Conservation (phyloP, 1,140 invertebrate genomes). For the Geopemphigus sp. region DNA sequence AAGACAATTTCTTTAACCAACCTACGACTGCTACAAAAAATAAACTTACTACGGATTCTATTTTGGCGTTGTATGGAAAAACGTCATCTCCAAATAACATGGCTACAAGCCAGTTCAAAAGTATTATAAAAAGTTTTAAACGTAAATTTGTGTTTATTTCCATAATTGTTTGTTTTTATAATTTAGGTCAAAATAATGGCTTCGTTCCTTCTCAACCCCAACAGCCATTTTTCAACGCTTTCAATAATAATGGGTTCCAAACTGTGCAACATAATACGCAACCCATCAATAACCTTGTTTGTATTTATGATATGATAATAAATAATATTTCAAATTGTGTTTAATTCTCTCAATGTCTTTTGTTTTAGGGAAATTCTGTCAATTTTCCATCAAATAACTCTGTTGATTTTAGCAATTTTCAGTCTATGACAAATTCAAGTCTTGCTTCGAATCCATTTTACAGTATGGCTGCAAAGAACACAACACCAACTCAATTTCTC, state of each 20-base stretch:
- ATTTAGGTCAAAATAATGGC: slow-evolving; percentile 40
- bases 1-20: slow-evolving; percentile 88
- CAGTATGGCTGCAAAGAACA: slow-evolving; percentile 52
- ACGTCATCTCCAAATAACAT: slow-evolving; percentile 54
- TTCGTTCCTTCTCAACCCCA: slow-evolving; percentile 37
- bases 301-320: not conserved
- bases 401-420: slow-evolving; percentile 31
- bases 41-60: slow-evolving; percentile 90
- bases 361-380: slow-evolving; percentile 1
- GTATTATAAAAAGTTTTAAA: slow-evolving; percentile 6
- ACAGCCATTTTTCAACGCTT: slow-evolving; percentile 32
- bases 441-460: slow-evolving; percentile 53
- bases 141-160: not conserved
- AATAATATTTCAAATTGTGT: not conserved
- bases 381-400: slow-evolving; percentile 23
- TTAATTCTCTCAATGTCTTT: not conserved
- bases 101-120: slow-evolving; percentile 13
- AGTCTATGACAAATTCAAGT: slow-evolving; percentile 12
- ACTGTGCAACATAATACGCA: not conserved
- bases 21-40: slow-evolving; percentile 68
- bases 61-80: slow-evolving; percentile 83
- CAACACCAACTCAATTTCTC: slow-evolving; percentile 50
- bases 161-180: not conserved
- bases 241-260: slow-evolving; percentile 31
- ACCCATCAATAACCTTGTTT: slow-evolving; percentile 12